Base-by-base conservation (phyloP, 2,113 vertebrate species). In the Camelus dromedarius region DNA sequence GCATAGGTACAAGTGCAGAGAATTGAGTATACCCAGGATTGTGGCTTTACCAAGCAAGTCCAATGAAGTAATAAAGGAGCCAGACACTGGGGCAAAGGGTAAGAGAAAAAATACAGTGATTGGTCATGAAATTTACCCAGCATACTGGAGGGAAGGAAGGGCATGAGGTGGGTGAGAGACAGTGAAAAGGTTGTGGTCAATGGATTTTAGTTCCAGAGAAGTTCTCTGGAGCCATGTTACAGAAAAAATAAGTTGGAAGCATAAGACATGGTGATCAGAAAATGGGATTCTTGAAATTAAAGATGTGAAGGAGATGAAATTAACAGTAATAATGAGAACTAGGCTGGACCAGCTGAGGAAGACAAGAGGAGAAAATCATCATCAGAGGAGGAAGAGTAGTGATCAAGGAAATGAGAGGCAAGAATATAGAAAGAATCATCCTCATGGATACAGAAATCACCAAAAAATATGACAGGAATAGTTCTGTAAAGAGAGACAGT, bases 231-330 rank as follows among this genome's bases (percentile, higher is more conserved):
- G 66, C 83, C 48, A 60, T 0, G 5, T 15, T 50, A 48, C 15
- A 69, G 30, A 91, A 8, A 62, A 87, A 58, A 52, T 8, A 38
- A 52, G 24, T 38, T 83, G 32, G 75, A 84, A 75, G 69, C 18
- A 20, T 8, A 84, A 24, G 56, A 67, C 48, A 75, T 35, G 20
- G 0, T 30, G 19, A 26, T 52, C 7, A 48, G 12, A 67, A 35
- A 38, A 83, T 32, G 11, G 72, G 14, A 73, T 62, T 93, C 48
- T 54, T 79, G 9, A 82, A 86, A 62, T 84, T 64, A 62, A 62
- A 60, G 54, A 72, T 20, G 3, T 52, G 8, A 14, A 89, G 30
- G 35, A 70, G 2, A 8, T 73, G 28, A 95, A 50, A 80, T 46
- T 13, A 73, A 87, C 76, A 58, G 24, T 35, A 73, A 79, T 32